Percentiles rank a stretch among this genome's conserved stretches.
Evolutionary conservation across 1,140 invertebrate genomes (phyloP).

Genomic region (Saccostrea cuccullata): DNA sequence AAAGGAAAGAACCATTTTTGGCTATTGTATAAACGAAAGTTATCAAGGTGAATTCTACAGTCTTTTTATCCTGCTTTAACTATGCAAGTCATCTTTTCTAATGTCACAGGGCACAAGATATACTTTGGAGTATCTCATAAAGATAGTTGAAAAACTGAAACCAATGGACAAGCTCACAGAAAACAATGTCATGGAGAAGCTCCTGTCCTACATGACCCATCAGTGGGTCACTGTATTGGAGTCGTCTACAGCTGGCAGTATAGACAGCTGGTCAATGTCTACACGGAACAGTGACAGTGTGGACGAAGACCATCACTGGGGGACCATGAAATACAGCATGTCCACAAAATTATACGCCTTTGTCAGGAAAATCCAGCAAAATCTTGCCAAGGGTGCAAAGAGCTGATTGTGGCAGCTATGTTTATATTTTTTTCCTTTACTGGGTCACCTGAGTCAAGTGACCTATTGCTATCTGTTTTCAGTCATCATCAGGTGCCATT

Average conservation of each 20-base stretch:
- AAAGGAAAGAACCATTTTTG: no score
- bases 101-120: slow-evolving; percentile 82
- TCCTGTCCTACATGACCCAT: slow-evolving; percentile 67
- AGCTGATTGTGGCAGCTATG: background rate
- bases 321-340: slow-evolving; percentile 39
- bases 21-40: no score
- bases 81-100: background rate
- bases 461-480: no score
- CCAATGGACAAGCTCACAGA: slow-evolving; percentile 73
- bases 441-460: background rate
- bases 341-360: slow-evolving; percentile 38
- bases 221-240: slow-evolving; percentile 49
- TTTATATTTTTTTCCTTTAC: background rate
- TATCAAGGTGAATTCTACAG: no score
- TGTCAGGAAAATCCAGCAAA: slow-evolving; percentile 42
- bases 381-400: background rate
- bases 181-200: slow-evolving; percentile 58
- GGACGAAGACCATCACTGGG: slow-evolving; percentile 50
- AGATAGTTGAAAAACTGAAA: slow-evolving; percentile 84
- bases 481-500: no score
- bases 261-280: slow-evolving; percentile 50
- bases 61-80: no score
- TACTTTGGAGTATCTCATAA: slow-evolving; percentile 86
- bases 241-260: background rate
- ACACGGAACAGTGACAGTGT: slow-evolving; percentile 39